Evolutionary conservation across 2,888 invertebrate genomes (phyloP), one percentile per base, ranked within the genome.

Genomic region (Euzophera pinguis): DNA sequence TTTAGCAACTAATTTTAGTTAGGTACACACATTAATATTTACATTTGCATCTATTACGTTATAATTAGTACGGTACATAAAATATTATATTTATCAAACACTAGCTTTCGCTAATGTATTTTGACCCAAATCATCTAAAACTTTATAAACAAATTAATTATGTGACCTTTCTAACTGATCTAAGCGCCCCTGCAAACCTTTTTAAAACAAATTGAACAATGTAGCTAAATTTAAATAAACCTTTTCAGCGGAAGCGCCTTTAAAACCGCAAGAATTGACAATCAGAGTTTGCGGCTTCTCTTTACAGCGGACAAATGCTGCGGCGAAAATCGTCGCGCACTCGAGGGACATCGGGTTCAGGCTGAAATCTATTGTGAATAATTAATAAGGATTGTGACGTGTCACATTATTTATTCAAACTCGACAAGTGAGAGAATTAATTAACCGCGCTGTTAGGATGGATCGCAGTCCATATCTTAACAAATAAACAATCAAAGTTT

Each of bases 281-380:
- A 90, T 91, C 52, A 93, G 70, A 39, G 91, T 91, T 63, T 85
- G 85, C 10, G 92, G 91, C 65, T 91, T 91, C 50, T 84, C 81
- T 47, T 89, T 91, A 64, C 87, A 90, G 17, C 92, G 85, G 6
- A 92, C 91, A 53, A 93, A 81, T 1, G 92, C 91, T 34, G 92
- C 89, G 22, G 92, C 90, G 55, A 93, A 89, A 62, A 88, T 92
- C 56, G 92, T 91, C 0, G 91, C 91, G 47, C 93, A 93, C 8
- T 89, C 84, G 39, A 92, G 81, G 1, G 91, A 86, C 76, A 94
- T 81, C 6, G 92, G 92, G 67, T 94, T 94, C 53, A 94, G 70
- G 59, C 92, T 90, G 57, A 94, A 81, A 82, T 93, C 90, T 90
- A 35, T 49, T 9, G 38, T 12, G 13, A 29, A 29, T 16, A 4